Conservation (phyloP, 2,888 invertebrate species). For the Steinernema scapterisci region DNA sequence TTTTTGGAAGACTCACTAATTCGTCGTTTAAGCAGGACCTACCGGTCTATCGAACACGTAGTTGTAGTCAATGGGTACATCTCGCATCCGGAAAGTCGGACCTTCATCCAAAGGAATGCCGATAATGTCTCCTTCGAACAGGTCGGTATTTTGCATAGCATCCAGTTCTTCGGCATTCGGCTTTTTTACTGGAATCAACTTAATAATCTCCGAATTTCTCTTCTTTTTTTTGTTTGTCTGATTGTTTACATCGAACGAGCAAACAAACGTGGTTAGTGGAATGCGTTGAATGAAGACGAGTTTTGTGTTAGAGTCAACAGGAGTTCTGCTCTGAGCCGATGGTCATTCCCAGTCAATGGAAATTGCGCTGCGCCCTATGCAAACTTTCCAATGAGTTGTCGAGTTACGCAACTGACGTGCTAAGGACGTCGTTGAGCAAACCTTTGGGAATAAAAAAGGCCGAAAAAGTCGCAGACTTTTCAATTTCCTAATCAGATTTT, state of each 20-base stretch:
- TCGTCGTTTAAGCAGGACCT: not conserved
- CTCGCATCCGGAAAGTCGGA: slow-evolving; percentile 41
- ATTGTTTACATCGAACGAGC: slow-evolving; percentile 26
- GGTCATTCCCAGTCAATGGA: slow-evolving; percentile 3
- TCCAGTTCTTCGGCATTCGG: slow-evolving; percentile 60
- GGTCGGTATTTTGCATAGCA: slow-evolving; percentile 61
- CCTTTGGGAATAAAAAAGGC: not conserved
- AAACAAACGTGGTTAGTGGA: not conserved
- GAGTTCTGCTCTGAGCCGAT: not conserved
- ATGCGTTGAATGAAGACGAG: not conserved
- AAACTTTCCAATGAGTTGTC: not conserved
- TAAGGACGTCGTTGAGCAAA: not conserved
- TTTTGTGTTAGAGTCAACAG: not conserved
- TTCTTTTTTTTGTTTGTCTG: slow-evolving; percentile 29
- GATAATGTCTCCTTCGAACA: slow-evolving; percentile 74
- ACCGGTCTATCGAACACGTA: slow-evolving; percentile 33
- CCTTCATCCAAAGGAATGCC: slow-evolving; percentile 60
- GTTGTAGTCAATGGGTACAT: slow-evolving; percentile 35
- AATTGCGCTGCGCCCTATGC: not conserved
- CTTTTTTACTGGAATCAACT: slow-evolving; percentile 44
- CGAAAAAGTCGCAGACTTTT: no score
- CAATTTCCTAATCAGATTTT: not conserved
- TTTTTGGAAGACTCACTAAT: no score
- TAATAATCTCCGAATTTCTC: slow-evolving; percentile 7
- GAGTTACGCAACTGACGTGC: not conserved